Evolutionary conservation across 2,113 vertebrate species (phyloP).

Genomic region (Chaetorhynchus papuensis): DNA sequence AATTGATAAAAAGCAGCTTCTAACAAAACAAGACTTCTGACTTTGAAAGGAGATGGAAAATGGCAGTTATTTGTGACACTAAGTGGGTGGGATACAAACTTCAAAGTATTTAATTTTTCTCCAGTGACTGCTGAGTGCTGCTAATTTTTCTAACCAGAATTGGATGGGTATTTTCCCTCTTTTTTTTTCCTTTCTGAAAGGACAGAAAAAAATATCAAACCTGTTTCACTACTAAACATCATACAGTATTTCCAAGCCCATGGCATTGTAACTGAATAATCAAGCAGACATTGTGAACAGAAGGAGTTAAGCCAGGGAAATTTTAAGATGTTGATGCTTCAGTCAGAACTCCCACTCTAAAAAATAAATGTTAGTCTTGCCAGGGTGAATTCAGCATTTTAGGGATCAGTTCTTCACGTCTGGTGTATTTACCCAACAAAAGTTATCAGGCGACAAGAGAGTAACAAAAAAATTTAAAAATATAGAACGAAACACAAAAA

Average conservation of each 20-base stretch:
- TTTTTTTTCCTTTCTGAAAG: background rate
- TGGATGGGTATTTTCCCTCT: background rate
- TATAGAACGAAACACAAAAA: background rate
- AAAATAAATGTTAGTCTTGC: background rate
- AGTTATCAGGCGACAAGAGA: background rate
- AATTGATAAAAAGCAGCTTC: background rate
- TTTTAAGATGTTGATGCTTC: background rate
- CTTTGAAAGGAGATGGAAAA: background rate
- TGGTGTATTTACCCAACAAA: background rate
- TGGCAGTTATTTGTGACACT: background rate
- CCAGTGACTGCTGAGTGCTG: background rate
- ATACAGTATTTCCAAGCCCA: background rate
- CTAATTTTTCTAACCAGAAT: background rate
- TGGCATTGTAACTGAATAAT: background rate
- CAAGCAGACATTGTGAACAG: background rate
- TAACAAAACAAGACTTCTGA: background rate
- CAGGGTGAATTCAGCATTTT: background rate
- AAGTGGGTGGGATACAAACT: background rate
- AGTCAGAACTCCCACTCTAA: background rate
- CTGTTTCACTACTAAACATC: background rate
- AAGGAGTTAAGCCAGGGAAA: background rate
- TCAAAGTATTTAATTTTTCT: background rate
- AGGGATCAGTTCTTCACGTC: background rate
- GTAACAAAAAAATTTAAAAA: background rate
- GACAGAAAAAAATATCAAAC: background rate